phyloP scores from a whole-genome alignment of 2,113 vertebrate genomes.

The Pheucticus melanocephalus region DNA sequence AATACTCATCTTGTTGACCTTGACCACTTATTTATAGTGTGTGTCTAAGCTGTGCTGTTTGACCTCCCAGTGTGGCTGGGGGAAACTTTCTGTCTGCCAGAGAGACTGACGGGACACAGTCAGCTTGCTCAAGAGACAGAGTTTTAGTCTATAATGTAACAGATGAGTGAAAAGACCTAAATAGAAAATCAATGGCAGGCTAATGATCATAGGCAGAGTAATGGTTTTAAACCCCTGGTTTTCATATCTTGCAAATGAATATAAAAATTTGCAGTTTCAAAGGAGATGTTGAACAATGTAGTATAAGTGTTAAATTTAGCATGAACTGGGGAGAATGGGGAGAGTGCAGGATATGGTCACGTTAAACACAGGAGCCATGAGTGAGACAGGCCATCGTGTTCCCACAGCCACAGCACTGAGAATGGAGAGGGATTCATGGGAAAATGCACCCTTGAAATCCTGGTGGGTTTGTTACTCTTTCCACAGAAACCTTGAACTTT shows the following conservation, averaged over 20 bases:
- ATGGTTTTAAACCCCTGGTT: neutral
- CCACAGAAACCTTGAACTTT: neutral
- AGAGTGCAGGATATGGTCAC: neutral
- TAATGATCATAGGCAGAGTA: neutral
- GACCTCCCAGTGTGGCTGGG: fast-evolving
- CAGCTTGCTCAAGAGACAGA: fast-evolving
- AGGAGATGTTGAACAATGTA: neutral
- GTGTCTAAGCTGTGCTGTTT: neutral
- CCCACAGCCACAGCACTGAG: neutral
- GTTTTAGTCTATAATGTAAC: neutral
- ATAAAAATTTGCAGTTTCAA: neutral
- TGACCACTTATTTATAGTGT: neutral
- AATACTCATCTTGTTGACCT: neutral
- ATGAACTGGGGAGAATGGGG: neutral
- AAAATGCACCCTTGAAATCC: neutral
- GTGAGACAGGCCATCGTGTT: neutral
- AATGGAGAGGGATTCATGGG: neutral
- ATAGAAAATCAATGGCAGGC: neutral
- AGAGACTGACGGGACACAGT: neutral
- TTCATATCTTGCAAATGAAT: neutral
- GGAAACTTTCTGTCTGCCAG: fast-evolving
- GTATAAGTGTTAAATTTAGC: neutral
- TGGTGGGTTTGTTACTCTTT: neutral
- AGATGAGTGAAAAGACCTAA: neutral
- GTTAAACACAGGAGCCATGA: neutral